These are phyloP conservation scores for Rachycentron canadum DNA, from an alignment of 2,797 vertebrate species.

Conservation along the genomic window DNA sequence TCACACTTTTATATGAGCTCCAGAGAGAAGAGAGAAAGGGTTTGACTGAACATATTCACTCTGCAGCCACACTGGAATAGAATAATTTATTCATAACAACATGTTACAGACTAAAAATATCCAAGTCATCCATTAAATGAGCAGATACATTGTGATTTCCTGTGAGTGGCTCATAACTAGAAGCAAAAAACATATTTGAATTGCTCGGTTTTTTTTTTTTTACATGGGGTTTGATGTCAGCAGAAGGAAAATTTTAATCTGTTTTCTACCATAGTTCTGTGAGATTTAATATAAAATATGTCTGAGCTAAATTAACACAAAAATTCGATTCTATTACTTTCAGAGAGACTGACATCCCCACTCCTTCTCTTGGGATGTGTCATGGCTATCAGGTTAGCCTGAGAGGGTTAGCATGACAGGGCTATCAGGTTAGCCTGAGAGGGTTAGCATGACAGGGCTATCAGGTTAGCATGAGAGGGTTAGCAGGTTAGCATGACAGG, in stretches of 20 bases:
- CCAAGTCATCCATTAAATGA: conserved; percentile 45
- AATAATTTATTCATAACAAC: conserved; percentile 65
- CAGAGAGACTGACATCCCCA: background rate
- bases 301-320: background rate
- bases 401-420: too few relatives aligned
- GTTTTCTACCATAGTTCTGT: background rate
- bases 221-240: background rate
- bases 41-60: conserved; percentile 26
- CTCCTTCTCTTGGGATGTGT: too few relatives aligned
- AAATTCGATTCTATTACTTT: background rate
- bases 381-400: too few relatives aligned
- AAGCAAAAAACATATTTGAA: background rate
- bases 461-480: too few relatives aligned
- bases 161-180: conserved; percentile 4
- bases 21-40: background rate
- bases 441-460: too few relatives aligned
- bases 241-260: background rate
- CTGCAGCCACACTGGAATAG: conserved; percentile 19
- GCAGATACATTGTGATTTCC: conserved; percentile 39
- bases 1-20: conserved; percentile 19
- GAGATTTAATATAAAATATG: background rate
- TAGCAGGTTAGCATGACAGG: too few relatives aligned
- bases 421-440: too few relatives aligned
- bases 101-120: conserved; percentile 58
- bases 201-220: background rate